Conservation (phyloP, 2,797 vertebrate genomes). For the Oreochromis grahami region DNA sequence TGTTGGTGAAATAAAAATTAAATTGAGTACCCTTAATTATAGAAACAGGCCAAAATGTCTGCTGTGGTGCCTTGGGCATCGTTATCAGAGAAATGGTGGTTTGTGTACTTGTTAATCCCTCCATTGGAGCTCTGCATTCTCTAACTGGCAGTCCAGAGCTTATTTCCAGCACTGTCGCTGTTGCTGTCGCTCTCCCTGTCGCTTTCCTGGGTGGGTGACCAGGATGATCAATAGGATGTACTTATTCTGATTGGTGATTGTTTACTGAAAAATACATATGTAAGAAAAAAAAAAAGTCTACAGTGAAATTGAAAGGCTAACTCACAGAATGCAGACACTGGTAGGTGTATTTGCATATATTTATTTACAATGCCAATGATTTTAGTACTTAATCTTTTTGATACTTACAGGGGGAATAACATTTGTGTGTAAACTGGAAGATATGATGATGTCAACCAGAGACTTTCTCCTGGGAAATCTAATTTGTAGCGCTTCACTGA, state of each 20-base stretch:
- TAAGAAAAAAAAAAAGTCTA: background rate
- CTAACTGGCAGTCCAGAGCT: background rate
- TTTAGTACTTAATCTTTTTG: background rate
- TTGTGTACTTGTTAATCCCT: background rate
- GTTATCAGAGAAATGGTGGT: background rate
- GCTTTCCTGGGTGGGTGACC: background rate
- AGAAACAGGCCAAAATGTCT: background rate
- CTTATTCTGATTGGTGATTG: background rate
- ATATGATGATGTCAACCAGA: background rate
- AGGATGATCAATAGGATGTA: background rate
- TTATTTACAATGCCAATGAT: background rate
- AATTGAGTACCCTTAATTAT: constrained; percentile 15
- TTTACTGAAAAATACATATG: background rate
- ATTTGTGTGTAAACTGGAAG: background rate
- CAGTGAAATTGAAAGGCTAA: background rate
- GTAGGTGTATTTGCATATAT: background rate
- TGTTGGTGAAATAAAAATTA: constrained; percentile 1
- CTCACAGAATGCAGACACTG: background rate
- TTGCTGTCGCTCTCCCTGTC: background rate
- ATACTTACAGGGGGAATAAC: background rate
- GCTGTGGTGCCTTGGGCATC: background rate
- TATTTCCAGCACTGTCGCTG: background rate
- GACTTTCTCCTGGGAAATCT: background rate
- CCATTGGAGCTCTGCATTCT: background rate
- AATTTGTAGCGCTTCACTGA: background rate